Base-by-base conservation (phyloP, 2,888 invertebrate species). In the Petrophora chlorosata region DNA sequence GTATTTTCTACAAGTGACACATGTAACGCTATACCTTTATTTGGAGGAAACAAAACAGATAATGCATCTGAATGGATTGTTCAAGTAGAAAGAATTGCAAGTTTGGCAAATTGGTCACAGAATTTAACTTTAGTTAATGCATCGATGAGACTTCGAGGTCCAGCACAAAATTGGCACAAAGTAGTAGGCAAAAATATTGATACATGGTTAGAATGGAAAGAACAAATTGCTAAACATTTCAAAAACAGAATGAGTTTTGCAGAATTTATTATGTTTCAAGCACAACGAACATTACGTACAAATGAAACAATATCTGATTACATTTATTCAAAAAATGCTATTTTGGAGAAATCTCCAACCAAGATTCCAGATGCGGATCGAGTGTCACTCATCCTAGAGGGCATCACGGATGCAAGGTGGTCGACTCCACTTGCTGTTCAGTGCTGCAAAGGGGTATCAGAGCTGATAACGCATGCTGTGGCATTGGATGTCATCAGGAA, bases 201-300 rank as follows among this genome's bases (percentile, higher is more conserved):
- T 4, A 8, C 7, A 3, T 23, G 23, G 23, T 3, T 8, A 0
- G n/a, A 23, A 8, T 23, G 23, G 23, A 23, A 23, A 23, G 5
- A 5, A 23, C 7, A 23, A 8, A 8, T 23, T 8, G n/a, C n/a
- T 23, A n/a, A 23, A 8, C 5, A 8, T 5, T 23, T 23, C 1
- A 23, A 8, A 8, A 23, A 8, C 8, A 23, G n/a, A 23, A 23
- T 23, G 23, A 8, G n/a, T n/a, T 16, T 28, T 10, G 16, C 15
- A 9, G 19, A 13, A 22, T 14, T 42, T n/a, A 33, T 25, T 14
- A 2, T 15, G 10, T 15, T 25, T 9, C 43, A 3, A 51, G 56
- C 47, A 3, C 13, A 19, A 23, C 33, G 29, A 34, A 34, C 22
- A n/a, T 34, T 17, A 12, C 22, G 13, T 12, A 1, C 9, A 10